Conservation (phyloP, 2,888 invertebrate species). For the Elgonia sp. region DNA sequence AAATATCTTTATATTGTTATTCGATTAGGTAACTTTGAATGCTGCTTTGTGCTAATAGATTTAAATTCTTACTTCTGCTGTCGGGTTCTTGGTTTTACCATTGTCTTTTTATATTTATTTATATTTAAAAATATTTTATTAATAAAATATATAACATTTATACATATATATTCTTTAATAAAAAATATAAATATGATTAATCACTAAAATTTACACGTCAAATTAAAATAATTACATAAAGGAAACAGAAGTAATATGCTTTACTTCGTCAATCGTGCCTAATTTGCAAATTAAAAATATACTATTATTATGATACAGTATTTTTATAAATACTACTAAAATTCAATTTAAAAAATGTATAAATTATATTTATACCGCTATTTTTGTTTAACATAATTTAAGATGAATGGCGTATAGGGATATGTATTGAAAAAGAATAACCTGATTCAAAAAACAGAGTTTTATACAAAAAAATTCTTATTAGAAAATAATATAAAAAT, state of each 20-base stretch:
- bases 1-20: background rate
- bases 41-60: background rate
- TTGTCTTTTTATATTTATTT: background rate
- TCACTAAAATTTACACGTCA: background rate
- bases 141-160: too few species aligned
- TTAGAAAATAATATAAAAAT: too few species aligned
- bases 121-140: background rate
- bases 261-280: slow-evolving; percentile 29
- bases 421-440: background rate
- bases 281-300: slow-evolving; percentile 20
- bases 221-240: background rate
- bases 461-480: too few species aligned
- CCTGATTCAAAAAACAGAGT: too few species aligned
- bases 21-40: background rate
- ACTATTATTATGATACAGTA: background rate
- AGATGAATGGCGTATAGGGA: too few species aligned
- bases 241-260: background rate
- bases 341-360: too few species aligned
- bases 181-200: background rate
- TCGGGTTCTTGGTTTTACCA: background rate
- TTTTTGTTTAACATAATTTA: too few species aligned
- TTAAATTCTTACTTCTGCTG: background rate
- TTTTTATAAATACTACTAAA: slow-evolving; percentile 30
- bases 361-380: too few species aligned
- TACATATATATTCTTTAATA: background rate